Evolutionary conservation across 2,888 invertebrate species (phyloP).

Genomic region (Watsonalla binaria): DNA sequence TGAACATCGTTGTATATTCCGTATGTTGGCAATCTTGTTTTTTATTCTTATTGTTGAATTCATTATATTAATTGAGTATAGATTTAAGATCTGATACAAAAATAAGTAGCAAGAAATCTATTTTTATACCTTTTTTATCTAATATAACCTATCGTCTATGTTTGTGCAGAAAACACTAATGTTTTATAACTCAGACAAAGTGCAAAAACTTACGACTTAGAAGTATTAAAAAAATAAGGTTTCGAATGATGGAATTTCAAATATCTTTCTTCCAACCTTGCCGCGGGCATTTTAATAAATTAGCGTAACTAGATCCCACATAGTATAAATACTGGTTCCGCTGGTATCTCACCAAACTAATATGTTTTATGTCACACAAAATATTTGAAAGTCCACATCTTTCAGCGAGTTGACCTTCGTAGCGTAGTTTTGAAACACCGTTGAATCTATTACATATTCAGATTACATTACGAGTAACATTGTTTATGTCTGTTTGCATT

Average conservation of each 20-base stretch:
- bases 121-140: too few species aligned
- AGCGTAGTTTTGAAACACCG: conserved; percentile 42
- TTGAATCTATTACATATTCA: conserved; percentile 10
- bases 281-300: background rate
- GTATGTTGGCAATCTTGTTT: too few species aligned
- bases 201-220: too few species aligned
- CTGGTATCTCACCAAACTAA: conserved; percentile 36
- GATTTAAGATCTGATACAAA: too few species aligned
- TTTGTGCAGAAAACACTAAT: too few species aligned
- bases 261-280: background rate
- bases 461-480: conserved; percentile 1
- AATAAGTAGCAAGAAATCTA: too few species aligned
- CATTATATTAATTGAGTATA: too few species aligned
- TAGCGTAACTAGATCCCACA: background rate
- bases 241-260: background rate
- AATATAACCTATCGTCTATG: too few species aligned
- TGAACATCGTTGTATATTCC: too few species aligned
- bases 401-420: conserved; percentile 41
- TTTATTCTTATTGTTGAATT: too few species aligned
- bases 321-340: conserved; percentile 32
- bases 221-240: too few species aligned
- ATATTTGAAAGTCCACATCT: conserved; percentile 57
- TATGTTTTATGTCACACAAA: conserved; percentile 39
- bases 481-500: background rate
- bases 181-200: too few species aligned